phyloP scores from a whole-genome alignment of 2,888 invertebrate species.

The Drosophila mulleri region DNA sequence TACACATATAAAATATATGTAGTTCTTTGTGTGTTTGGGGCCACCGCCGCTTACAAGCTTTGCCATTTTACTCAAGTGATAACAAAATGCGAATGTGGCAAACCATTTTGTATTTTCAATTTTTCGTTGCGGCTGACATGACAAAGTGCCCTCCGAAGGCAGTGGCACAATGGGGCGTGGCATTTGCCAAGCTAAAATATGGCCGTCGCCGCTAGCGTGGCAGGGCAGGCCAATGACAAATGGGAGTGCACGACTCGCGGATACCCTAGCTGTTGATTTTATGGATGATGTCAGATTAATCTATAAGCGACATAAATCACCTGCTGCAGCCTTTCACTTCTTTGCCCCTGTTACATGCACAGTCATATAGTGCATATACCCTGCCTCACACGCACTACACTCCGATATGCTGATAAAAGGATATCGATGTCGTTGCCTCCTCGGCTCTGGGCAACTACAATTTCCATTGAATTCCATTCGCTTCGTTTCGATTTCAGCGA shows the following conservation, averaged over 20 bases:
- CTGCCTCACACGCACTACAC: conserved; percentile 4
- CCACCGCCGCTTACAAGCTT: conserved; percentile 55
- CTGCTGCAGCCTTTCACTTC: too few species aligned
- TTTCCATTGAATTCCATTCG: conserved; percentile 18
- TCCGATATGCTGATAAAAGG: conserved; percentile 35
- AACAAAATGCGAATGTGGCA: conserved; percentile 40
- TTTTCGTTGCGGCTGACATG: conserved; percentile 74
- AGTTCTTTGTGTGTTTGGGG: conserved; percentile 30
- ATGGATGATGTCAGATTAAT: too few species aligned
- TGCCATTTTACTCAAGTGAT: conserved; percentile 62
- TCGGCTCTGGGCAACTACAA: conserved; percentile 12
- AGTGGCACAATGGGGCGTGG: conserved; percentile 38
- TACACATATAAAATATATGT: neutral
- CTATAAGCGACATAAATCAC: too few species aligned
- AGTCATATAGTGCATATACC: neutral
- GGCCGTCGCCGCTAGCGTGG: conserved; percentile 38
- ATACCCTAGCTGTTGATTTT: neutral
- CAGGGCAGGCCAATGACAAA: conserved; percentile 8
- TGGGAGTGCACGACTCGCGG: neutral
- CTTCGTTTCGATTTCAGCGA: conserved; percentile 13
- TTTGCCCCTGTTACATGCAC: neutral
- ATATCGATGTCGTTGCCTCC: conserved; percentile 23
- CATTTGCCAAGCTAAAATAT: conserved; percentile 61
- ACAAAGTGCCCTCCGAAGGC: conserved; percentile 72
- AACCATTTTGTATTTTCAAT: conserved; percentile 76